Conservation (phyloP, 2,797 vertebrate species). For the Onychomys leucogaster region DNA sequence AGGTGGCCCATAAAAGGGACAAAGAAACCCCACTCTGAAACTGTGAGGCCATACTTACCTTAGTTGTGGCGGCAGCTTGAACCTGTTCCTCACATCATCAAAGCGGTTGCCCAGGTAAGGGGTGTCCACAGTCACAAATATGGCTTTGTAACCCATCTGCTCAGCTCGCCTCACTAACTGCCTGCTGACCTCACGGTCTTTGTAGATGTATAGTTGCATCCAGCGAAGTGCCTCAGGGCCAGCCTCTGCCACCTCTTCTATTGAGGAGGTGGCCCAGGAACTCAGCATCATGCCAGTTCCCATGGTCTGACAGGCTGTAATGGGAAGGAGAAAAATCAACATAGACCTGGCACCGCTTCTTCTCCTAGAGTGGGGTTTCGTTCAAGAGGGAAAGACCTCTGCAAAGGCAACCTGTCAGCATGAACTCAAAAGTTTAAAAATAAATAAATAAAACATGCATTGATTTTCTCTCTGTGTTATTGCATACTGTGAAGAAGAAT, state of each 20-base stretch:
- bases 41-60: slow-evolving; percentile 87
- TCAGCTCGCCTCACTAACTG: slow-evolving; percentile 93
- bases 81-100: slow-evolving; percentile 94
- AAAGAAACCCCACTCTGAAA: neutral
- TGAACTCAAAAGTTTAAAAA: neutral
- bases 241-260: slow-evolving; percentile 95
- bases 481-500: neutral
- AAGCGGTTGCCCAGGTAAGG: slow-evolving; percentile 94
- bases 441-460: neutral
- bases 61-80: slow-evolving; percentile 95
- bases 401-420: neutral
- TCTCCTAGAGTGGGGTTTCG: neutral
- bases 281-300: slow-evolving; percentile 98
- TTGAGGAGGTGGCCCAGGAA: slow-evolving; percentile 96
- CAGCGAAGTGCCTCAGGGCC: slow-evolving; percentile 87
- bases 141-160: slow-evolving; percentile 91
- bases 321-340: slow-evolving; percentile 16
- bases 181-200: slow-evolving; percentile 92
- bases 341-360: neutral
- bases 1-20: neutral
- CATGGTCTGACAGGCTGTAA: slow-evolving; percentile 91
- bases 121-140: slow-evolving; percentile 97
- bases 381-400: neutral
- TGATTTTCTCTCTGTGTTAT: neutral
- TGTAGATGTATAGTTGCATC: slow-evolving; percentile 97